Conservation (phyloP, 1,140 invertebrate species). For the Zaprionus tsacasi region DNA sequence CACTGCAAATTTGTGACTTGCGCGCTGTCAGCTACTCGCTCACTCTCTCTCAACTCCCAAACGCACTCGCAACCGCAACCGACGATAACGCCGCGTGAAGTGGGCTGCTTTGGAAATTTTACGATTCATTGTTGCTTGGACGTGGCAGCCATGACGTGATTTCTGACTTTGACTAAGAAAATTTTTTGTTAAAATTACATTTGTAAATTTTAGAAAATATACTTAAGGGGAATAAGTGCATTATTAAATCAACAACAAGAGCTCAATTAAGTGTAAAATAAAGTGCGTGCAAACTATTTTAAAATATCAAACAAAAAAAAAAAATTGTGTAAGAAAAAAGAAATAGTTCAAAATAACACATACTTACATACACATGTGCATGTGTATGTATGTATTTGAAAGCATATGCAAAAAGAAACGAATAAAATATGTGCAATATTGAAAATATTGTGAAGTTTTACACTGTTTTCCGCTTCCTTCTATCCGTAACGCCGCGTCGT, state of each 20-base stretch:
- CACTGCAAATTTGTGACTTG: conserved; percentile 36
- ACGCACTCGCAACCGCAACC: conserved; percentile 62
- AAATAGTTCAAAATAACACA: conserved; percentile 35
- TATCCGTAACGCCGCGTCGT: conserved; percentile 34
- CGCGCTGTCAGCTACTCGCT: conserved; percentile 27
- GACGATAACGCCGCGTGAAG: conserved; percentile 39
- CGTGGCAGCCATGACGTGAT: conserved; percentile 84
- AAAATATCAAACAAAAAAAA: conserved; percentile 40
- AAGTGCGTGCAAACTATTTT: conserved; percentile 66
- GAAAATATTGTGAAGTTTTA: conserved; percentile 60
- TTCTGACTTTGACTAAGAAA: conserved; percentile 72
- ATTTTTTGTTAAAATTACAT: conserved; percentile 76
- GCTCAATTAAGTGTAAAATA: conserved; percentile 68
- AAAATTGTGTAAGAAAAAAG: conserved; percentile 76
- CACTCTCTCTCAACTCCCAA: conserved; percentile 50
- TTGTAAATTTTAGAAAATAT: conserved; percentile 71
- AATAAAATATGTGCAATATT: conserved; percentile 62
- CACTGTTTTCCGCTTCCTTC: conserved; percentile 65
- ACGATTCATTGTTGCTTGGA: conserved; percentile 84
- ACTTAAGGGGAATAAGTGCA: conserved; percentile 74
- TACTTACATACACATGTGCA: conserved; percentile 17
- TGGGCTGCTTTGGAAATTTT: conserved; percentile 61
- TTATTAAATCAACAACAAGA: conserved; percentile 61
- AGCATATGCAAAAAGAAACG: conserved; percentile 43
- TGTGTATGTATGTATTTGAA: conserved; percentile 20